Conservation (phyloP, 2,797 vertebrate species). For the Prunella strophiata region DNA sequence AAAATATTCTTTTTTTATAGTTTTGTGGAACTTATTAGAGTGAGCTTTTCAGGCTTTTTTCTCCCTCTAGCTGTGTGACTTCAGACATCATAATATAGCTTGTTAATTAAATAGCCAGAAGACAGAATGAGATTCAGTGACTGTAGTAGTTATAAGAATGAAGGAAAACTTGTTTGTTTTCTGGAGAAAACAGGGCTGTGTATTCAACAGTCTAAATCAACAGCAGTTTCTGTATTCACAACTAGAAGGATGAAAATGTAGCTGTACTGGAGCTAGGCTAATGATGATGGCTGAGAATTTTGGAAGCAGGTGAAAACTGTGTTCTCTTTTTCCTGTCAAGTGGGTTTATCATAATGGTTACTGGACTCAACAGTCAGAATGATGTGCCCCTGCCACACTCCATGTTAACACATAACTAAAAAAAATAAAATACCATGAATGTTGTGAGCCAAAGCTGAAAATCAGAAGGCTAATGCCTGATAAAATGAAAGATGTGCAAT, state of each 20-base stretch:
- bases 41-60: not conserved
- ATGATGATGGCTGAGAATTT: not conserved
- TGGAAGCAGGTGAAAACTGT: not conserved
- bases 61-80: not conserved
- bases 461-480: not conserved
- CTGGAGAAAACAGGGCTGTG: not conserved
- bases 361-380: not conserved
- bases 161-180: not conserved
- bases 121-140: not conserved
- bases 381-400: rapidly evolving
- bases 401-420: not conserved
- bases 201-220: not conserved
- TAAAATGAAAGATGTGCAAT: not conserved
- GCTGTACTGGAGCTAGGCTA: not conserved
- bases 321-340: not conserved
- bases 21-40: not conserved
- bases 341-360: not conserved
- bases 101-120: conserved; percentile 16
- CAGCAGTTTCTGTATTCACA: not conserved
- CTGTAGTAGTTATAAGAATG: not conserved
- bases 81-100: not conserved
- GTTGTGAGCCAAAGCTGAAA: not conserved
- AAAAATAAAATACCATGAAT: not conserved
- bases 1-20: not conserved
- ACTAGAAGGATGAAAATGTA: not conserved